Percentiles rank a stretch among this genome's conserved stretches.
Evolutionary conservation across 2,797 vertebrate genomes (phyloP).

Genomic region (Tokudaia muenninki): DNA sequence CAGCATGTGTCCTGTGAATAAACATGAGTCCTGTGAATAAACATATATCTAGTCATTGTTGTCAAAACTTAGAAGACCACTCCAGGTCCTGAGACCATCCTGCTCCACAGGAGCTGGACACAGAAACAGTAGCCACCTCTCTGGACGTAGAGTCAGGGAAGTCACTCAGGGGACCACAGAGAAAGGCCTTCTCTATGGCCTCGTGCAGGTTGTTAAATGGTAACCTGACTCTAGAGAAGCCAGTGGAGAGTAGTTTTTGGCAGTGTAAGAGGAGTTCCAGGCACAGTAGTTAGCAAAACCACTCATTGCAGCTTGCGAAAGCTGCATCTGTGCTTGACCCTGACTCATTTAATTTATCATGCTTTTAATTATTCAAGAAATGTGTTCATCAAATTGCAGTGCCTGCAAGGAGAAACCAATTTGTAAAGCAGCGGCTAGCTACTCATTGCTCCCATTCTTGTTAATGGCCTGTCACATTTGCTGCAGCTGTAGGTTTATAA

Average conservation of each 20-base stretch:
- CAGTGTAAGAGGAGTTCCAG: not conserved
- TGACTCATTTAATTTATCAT: not conserved
- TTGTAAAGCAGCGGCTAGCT: not conserved
- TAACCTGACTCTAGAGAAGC: not conserved
- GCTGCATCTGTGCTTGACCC: not conserved
- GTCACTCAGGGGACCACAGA: not conserved
- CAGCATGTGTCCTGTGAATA: not conserved
- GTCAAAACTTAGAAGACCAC: not conserved
- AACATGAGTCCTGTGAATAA: constrained; percentile 32
- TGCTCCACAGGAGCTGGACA: not conserved
- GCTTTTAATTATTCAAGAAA: not conserved
- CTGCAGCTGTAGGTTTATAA: not conserved
- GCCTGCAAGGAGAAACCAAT: not conserved
- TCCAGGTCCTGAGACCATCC: not conserved
- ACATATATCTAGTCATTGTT: not conserved
- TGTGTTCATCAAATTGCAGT: not conserved
- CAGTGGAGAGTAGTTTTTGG: not conserved
- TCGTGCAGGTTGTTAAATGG: not conserved
- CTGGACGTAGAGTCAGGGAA: too few relatives aligned
- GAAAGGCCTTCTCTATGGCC: not conserved
- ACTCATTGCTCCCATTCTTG: not conserved
- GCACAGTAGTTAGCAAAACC: not conserved
- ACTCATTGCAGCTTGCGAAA: not conserved
- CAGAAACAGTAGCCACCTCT: not conserved
- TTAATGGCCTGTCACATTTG: not conserved